Conservation (phyloP, 2,888 invertebrate genomes). For the Selenia dentaria region DNA sequence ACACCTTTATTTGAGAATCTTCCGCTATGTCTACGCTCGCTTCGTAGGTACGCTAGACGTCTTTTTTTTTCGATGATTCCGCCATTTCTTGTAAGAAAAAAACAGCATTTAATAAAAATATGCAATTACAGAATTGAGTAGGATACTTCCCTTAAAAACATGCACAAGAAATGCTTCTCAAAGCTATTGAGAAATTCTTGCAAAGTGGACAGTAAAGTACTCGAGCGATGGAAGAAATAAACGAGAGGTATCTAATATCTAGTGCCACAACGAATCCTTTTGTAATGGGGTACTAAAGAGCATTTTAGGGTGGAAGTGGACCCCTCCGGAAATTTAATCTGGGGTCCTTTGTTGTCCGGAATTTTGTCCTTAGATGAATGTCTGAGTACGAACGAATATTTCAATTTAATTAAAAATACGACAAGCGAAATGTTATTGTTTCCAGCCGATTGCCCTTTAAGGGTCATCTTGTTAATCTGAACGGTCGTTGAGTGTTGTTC, state of each 20-base stretch:
- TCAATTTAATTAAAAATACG: slow-evolving; percentile 77
- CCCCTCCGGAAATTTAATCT: slow-evolving; percentile 81
- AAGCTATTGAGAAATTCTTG: slow-evolving; percentile 27
- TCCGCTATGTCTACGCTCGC: too few species aligned
- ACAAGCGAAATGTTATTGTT: slow-evolving; percentile 57
- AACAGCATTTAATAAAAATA: slow-evolving; percentile 1
- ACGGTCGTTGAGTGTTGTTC: slow-evolving; percentile 32
- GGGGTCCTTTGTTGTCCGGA: slow-evolving; percentile 70
- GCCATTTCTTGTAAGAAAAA: too few species aligned
- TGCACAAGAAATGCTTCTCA: slow-evolving; percentile 9
- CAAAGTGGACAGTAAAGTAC: slow-evolving; percentile 50
- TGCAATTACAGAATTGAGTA: background rate
- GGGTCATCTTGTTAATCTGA: slow-evolving; percentile 46
- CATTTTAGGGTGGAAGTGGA: slow-evolving; percentile 76
- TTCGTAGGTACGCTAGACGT: too few species aligned
- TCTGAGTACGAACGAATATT: slow-evolving; percentile 70
- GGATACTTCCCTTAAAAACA: slow-evolving; percentile 5
- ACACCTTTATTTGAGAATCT: too few species aligned
- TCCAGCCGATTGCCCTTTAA: slow-evolving; percentile 49
- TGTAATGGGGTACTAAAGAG: slow-evolving; percentile 78
- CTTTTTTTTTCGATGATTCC: too few species aligned
- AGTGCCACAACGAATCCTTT: slow-evolving; percentile 66
- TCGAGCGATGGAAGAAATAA: slow-evolving; percentile 52
- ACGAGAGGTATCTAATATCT: slow-evolving; percentile 70
- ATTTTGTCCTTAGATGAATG: slow-evolving; percentile 77